Evolutionary conservation across 2,113 vertebrate genomes (phyloP), one percentile per base, ranked within the genome.

Genomic region (Neogale vison): DNA sequence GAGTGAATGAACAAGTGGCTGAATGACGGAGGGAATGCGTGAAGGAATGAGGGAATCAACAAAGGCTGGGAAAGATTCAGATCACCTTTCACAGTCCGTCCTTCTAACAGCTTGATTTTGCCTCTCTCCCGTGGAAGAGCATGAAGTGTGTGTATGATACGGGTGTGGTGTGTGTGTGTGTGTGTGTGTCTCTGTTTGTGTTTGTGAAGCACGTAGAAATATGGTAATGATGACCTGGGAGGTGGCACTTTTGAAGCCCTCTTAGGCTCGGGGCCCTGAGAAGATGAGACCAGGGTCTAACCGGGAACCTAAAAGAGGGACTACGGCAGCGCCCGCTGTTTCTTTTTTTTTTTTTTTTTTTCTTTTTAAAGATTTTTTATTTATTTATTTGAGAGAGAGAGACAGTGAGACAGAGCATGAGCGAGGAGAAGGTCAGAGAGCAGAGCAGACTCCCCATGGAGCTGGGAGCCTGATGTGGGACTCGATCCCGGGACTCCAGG

Each of bases 281-380:
- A 36, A 76, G 67, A 6, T 92, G 57, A 31, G 76, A 29, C 24
- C 31, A 88, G 12, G 26, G 47, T 42, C 52, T 21, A 39, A 31
- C n/a, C 2, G 18, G 63, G 65, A 47, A 34, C 9, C 0, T 47
- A 15, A 39, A 65, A 14, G 15, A 13, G 55, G 17, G 9, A 20
- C 6, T 0, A 21, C 6, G 31, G 17, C 3, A 11, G 50, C 7
- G 0, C 11, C 10, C 34, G 21, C 24, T 29, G 18, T 3, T 31
- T 50, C 61, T n/a, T n/a, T n/a, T n/a, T n/a, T n/a, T n/a, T n/a
- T n/a, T n/a, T n/a, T n/a, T n/a, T n/a, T n/a, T n/a, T n/a, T n/a
- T n/a, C n/a, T n/a, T n/a, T n/a, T n/a, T n/a, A n/a, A n/a, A n/a
- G n/a, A n/a, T n/a, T n/a, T n/a, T n/a, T n/a, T n/a, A n/a, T n/a